These are phyloP conservation scores for Uria aalge DNA, from an alignment of 2,113 vertebrate species.

Conservation along the genomic window DNA sequence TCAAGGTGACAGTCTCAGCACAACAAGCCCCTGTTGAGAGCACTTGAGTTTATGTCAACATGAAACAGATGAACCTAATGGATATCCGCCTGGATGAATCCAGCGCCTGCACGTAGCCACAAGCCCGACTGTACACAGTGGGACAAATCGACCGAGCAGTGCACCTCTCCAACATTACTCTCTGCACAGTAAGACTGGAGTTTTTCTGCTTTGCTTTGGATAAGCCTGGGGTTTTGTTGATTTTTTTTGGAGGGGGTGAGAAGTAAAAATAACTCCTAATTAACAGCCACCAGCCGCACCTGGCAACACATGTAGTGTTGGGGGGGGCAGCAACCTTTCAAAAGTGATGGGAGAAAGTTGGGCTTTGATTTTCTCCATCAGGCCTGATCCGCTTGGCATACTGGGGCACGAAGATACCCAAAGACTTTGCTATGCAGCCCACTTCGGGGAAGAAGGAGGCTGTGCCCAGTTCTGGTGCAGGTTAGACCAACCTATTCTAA, in stretches of 20 bases:
- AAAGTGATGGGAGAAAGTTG: background rate
- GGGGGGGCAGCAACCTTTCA: background rate
- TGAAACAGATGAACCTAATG: background rate
- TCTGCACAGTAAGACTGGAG: background rate
- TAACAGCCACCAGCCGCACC: background rate
- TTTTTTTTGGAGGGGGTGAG: background rate
- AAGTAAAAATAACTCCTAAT: background rate
- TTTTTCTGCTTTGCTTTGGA: background rate
- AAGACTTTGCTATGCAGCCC: background rate
- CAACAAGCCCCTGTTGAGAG: background rate
- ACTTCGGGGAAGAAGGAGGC: background rate
- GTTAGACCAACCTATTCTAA: background rate
- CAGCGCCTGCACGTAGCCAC: background rate
- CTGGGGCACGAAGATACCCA: background rate
- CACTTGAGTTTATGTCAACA: background rate
- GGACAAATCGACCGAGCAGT: background rate
- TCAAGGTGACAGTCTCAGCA: conserved; percentile 40
- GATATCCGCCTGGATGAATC: background rate
- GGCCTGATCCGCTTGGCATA: background rate
- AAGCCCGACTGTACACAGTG: background rate
- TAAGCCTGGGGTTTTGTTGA: background rate
- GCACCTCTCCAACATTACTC: background rate
- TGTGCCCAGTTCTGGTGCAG: background rate
- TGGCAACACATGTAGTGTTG: background rate
- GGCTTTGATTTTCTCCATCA: background rate